phyloP scores from a whole-genome alignment of 2,888 invertebrate species.

The Sinelater perroti region DNA sequence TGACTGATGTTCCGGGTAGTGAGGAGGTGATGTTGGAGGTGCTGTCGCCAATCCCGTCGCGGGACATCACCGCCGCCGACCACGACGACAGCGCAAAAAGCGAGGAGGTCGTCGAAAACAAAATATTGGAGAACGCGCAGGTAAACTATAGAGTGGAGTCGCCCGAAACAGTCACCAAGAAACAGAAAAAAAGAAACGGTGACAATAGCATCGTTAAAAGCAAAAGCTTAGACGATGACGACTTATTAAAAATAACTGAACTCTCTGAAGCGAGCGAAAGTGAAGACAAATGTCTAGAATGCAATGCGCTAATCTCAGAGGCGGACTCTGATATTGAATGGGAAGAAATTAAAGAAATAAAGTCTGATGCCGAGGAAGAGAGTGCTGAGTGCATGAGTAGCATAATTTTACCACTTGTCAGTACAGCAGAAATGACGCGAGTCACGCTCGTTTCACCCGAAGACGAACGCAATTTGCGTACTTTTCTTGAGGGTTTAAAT shows the following conservation, averaged over 20 bases:
- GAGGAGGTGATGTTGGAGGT: slow-evolving; percentile 31
- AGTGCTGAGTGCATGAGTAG: slow-evolving; percentile 59
- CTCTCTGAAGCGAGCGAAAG: slow-evolving; percentile 52
- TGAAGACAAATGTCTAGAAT: slow-evolving; percentile 55
- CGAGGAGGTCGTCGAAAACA: slow-evolving; percentile 30
- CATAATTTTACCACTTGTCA: slow-evolving; percentile 60
- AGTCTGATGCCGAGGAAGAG: slow-evolving; percentile 48
- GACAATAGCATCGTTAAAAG: slow-evolving; percentile 49
- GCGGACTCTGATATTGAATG: slow-evolving; percentile 71
- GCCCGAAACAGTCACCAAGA: slow-evolving; percentile 45
- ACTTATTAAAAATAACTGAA: slow-evolving; percentile 57
- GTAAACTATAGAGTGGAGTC: slow-evolving; percentile 57
- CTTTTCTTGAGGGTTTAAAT: slow-evolving; percentile 67
- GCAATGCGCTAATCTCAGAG: slow-evolving; percentile 69
- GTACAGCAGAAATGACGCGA: slow-evolving; percentile 44
- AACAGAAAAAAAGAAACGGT: slow-evolving; percentile 35
- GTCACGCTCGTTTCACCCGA: slow-evolving; percentile 62
- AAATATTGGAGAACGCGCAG: slow-evolving; percentile 22
- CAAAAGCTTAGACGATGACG: slow-evolving; percentile 58
- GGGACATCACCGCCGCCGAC: slow-evolving; percentile 19
- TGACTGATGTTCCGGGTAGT: slow-evolving; percentile 20
- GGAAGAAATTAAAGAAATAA: slow-evolving; percentile 64
- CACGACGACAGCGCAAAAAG: slow-evolving; percentile 16
- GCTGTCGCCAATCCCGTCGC: slow-evolving; percentile 18
- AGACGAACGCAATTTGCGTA: slow-evolving; percentile 66